These are phyloP conservation scores for Encarsia formosa DNA, from an alignment of 2,888 invertebrate genomes.

Conservation along the genomic window DNA sequence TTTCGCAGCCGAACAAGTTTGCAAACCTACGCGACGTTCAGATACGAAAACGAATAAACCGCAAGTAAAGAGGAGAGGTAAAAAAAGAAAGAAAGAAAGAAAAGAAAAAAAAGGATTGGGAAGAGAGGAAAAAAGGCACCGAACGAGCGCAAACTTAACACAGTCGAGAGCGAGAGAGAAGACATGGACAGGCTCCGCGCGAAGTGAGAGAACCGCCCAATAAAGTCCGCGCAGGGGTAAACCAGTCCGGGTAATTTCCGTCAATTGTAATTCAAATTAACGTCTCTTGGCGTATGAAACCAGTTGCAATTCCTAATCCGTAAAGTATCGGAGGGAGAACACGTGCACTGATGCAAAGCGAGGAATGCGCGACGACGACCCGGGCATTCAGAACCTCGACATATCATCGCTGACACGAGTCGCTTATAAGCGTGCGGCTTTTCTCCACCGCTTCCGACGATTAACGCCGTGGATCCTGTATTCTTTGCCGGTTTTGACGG, in stretches of 20 bases:
- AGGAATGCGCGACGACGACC: neutral
- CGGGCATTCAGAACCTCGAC: neutral
- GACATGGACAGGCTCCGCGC: neutral
- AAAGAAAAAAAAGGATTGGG: neutral
- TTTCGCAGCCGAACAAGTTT: constrained; percentile 18
- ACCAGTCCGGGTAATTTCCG: constrained; percentile 23
- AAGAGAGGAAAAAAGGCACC: neutral
- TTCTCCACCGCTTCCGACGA: too few relatives aligned
- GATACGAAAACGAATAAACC: neutral
- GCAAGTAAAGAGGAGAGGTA: neutral
- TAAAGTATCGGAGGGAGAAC: neutral
- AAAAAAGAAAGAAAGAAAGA: neutral
- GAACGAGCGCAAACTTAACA: constrained; percentile 1
- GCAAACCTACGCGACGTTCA: too few relatives aligned
- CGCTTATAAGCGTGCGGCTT: too few relatives aligned
- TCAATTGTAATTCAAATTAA: constrained; percentile 29
- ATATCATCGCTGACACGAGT: too few relatives aligned
- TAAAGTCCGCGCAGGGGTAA: constrained; percentile 16
- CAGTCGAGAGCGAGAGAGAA: neutral
- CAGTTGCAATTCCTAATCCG: constrained; percentile 25
- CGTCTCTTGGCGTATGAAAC: constrained; percentile 11
- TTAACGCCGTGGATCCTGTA: too few relatives aligned
- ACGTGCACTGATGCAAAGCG: neutral
- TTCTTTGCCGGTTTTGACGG: too few relatives aligned
- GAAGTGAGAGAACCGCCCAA: constrained; percentile 15